Conservation (phyloP, 2,113 vertebrate species). For the Ameiurus melas region DNA sequence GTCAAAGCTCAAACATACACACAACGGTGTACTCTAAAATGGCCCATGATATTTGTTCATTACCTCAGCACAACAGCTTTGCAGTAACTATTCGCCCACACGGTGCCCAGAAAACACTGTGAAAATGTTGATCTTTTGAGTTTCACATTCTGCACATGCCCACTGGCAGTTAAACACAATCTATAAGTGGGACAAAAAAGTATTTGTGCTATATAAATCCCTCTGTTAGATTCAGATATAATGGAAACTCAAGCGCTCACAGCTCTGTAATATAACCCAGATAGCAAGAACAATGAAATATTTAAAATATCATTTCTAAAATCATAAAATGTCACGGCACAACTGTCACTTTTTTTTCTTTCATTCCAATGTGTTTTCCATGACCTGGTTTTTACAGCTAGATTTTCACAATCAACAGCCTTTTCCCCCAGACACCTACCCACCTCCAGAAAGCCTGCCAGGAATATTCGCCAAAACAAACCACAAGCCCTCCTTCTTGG, state of each 20-base stretch:
- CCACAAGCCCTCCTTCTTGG: slow-evolving; percentile 30
- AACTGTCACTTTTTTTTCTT: slow-evolving; percentile 5
- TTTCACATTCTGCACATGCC: slow-evolving; percentile 31
- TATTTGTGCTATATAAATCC: neutral
- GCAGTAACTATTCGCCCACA: slow-evolving; percentile 21
- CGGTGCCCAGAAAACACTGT: slow-evolving; percentile 1
- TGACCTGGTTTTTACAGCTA: slow-evolving; percentile 41
- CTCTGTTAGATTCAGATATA: neutral
- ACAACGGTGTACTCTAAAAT: slow-evolving; percentile 14
- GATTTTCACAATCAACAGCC: slow-evolving; percentile 41
- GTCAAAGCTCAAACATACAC: neutral
- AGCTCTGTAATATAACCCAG: neutral
- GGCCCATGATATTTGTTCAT: slow-evolving; percentile 9
- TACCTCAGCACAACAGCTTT: slow-evolving; percentile 22
- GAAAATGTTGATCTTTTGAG: slow-evolving; percentile 32
- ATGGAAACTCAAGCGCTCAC: neutral
- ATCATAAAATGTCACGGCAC: slow-evolving; percentile 2
- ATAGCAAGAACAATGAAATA: neutral
- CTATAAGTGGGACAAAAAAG: neutral
- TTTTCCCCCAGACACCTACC: slow-evolving; percentile 46
- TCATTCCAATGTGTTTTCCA: slow-evolving; percentile 23
- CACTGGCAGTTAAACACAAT: slow-evolving; percentile 20
- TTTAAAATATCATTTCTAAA: slow-evolving; percentile 12
- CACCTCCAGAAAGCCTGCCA: slow-evolving; percentile 46
- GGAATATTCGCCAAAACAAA: slow-evolving; percentile 52